Conservation (phyloP, 2,888 invertebrate genomes). For the Apodemia mormo region DNA sequence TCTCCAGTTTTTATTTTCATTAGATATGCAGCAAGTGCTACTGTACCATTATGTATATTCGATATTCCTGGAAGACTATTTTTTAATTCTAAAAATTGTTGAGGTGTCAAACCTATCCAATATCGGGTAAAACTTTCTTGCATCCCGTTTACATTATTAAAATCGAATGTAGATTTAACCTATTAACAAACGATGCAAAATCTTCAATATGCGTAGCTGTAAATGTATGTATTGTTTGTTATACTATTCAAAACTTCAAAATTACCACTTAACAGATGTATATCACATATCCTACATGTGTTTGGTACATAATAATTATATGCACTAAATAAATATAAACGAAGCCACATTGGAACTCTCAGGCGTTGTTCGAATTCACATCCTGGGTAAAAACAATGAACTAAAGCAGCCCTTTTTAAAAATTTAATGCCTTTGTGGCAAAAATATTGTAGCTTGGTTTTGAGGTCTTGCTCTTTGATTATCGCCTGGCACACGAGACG, state of each 20-base stretch:
- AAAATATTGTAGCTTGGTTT: too few species aligned
- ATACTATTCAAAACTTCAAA: neutral
- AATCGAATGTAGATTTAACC: neutral
- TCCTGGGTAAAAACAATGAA: neutral
- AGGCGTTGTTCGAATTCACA: neutral
- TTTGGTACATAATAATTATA: neutral
- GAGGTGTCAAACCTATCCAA: neutral
- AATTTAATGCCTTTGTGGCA: too few species aligned
- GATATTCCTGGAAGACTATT: neutral
- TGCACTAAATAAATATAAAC: neutral
- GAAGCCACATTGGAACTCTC: neutral
- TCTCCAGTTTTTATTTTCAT: neutral
- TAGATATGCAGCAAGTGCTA: neutral
- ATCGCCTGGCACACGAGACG: too few species aligned
- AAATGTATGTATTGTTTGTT: neutral
- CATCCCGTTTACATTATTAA: neutral
- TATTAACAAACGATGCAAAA: too few species aligned
- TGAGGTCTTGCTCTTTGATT: too few species aligned
- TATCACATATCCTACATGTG: neutral
- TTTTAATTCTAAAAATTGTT: neutral
- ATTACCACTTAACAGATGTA: neutral
- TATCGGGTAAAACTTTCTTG: neutral
- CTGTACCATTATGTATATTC: neutral
- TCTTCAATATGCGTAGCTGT: neutral
- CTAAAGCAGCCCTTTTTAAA: too few species aligned